Percentiles rank a stretch among this genome's conserved stretches.
These are phyloP conservation scores for Archilochus colubris DNA, from an alignment of 2,113 vertebrate genomes.

Conservation along the genomic window DNA sequence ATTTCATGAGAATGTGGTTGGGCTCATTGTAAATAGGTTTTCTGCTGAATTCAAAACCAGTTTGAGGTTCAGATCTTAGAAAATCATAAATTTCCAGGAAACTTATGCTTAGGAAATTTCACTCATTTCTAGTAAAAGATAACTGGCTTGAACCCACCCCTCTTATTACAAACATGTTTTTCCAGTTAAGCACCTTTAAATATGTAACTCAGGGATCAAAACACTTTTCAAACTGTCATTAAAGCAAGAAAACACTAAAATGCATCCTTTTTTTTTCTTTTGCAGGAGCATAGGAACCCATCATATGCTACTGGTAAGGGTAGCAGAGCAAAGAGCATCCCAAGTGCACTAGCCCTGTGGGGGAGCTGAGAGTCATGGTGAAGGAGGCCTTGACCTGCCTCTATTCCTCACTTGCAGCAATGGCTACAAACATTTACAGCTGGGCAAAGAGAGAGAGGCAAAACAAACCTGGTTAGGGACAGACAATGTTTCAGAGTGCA, in stretches of 20 bases:
- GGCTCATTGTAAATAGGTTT: neutral
- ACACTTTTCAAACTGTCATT: neutral
- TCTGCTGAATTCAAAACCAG: neutral
- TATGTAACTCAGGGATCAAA: neutral
- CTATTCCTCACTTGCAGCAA: neutral
- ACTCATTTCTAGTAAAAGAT: neutral
- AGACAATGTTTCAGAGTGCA: neutral
- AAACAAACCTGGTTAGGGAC: fast-evolving
- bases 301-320: neutral
- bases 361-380: neutral
- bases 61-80: neutral
- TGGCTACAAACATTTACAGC: neutral
- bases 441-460: neutral
- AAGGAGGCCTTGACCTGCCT: neutral
- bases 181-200: neutral
- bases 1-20: neutral
- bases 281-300: fast-evolving
- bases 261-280: neutral
- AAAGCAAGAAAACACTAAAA: neutral
- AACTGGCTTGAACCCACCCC: neutral
- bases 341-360: neutral
- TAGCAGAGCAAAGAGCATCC: neutral
- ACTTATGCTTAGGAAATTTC: neutral
- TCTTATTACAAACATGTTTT: neutral
- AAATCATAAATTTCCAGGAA: neutral